Percentiles rank a stretch among this genome's conserved stretches.
phyloP scores from a whole-genome alignment of 2,113 vertebrate genomes.

The Numida meleagris region DNA sequence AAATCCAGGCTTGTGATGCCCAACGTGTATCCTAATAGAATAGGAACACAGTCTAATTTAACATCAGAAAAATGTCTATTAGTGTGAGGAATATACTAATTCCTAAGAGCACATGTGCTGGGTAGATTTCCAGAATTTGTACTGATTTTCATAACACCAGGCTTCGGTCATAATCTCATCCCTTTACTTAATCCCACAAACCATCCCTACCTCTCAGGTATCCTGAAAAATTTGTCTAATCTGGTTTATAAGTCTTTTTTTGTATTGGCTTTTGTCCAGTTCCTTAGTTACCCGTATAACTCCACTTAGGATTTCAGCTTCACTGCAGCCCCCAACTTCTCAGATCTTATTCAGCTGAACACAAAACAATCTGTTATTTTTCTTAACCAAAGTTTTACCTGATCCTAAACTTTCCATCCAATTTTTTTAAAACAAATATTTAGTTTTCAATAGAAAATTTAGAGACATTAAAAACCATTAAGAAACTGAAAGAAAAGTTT shows the following conservation, averaged over 20 bases:
- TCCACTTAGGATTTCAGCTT: background rate
- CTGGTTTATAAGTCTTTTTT: background rate
- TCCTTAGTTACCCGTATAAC: background rate
- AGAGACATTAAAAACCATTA: background rate
- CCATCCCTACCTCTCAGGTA: background rate
- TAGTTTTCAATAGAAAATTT: background rate
- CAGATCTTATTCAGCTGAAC: background rate
- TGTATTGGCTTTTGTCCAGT: background rate
- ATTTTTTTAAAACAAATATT: background rate
- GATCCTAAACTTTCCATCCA: background rate
- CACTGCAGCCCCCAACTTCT: background rate
- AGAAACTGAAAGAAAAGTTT: background rate
- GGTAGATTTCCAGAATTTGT: background rate
- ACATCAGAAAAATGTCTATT: background rate
- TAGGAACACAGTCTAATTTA: background rate
- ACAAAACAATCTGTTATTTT: background rate
- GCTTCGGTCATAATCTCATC: background rate
- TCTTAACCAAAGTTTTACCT: background rate
- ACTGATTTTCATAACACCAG: background rate
- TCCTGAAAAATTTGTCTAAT: background rate
- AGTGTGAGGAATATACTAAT: background rate
- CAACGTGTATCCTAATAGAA: background rate
- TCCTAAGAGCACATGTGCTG: accelerated
- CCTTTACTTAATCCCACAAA: background rate
- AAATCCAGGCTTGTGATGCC: background rate